phyloP scores from a whole-genome alignment of 2,113 vertebrate genomes.

The Labeo catla region DNA sequence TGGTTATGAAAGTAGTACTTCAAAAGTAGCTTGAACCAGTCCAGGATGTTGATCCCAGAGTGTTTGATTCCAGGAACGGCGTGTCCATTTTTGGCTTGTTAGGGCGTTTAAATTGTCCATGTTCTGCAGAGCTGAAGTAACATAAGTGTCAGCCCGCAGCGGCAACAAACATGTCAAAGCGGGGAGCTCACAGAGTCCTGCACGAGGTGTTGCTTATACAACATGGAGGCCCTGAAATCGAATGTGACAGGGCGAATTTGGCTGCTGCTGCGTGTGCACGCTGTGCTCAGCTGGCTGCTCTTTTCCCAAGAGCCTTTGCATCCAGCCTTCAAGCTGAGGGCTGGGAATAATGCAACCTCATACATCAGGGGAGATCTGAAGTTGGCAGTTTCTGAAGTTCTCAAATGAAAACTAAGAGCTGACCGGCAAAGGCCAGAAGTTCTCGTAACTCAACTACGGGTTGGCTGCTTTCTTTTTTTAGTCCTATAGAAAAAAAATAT shows the following conservation, averaged over 20 bases:
- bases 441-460: not conserved
- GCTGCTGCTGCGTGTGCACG: constrained; percentile 64
- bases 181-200: constrained; percentile 63
- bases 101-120: constrained; percentile 64
- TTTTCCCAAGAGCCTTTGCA: constrained; percentile 60
- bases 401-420: constrained; percentile 26
- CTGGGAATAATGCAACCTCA: constrained; percentile 37
- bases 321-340: constrained; percentile 68
- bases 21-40: not conserved
- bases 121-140: constrained; percentile 78
- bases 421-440: not conserved
- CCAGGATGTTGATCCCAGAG: not conserved
- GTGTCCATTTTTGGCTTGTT: constrained; percentile 28
- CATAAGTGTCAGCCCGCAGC: constrained; percentile 61
- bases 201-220: constrained; percentile 74
- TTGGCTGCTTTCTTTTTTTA: not conserved
- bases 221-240: constrained; percentile 72
- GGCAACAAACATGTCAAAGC: constrained; percentile 53
- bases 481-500: constrained; percentile 7
- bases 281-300: constrained; percentile 50
- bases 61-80: constrained; percentile 20
- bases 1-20: not conserved
- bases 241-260: constrained; percentile 78
- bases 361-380: constrained; percentile 24
- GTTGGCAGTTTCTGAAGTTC: constrained; percentile 26